A percentile compares a stretch with the other conserved stretches of the same genome.
These are phyloP conservation scores for Phengaris alcon DNA, from an alignment of 2,888 invertebrate species.

Conservation along the genomic window DNA sequence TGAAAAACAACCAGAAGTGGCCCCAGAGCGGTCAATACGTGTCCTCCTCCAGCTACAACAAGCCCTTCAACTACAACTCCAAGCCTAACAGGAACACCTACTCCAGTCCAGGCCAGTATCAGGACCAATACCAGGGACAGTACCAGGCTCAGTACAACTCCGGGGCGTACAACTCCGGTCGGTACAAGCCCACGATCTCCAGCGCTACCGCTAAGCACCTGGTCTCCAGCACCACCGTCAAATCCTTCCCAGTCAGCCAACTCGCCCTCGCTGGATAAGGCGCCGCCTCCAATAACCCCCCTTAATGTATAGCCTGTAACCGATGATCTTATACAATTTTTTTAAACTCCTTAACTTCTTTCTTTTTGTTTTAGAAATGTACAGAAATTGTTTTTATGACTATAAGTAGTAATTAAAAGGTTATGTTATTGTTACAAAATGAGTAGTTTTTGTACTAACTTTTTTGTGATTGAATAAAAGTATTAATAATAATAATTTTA, in stretches of 20 bases:
- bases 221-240: neutral
- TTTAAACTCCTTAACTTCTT: neutral
- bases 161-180: neutral
- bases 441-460: neutral
- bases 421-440: conserved; percentile 14
- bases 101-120: neutral
- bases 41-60: neutral
- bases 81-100: neutral
- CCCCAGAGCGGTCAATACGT: conserved; percentile 22
- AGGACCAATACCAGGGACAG: neutral
- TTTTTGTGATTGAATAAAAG: conserved; percentile 17
- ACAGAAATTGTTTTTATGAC: conserved; percentile 13
- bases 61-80: conserved; percentile 1
- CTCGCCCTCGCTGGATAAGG: neutral
- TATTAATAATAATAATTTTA: neutral
- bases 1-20: conserved; percentile 10
- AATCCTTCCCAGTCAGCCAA: neutral
- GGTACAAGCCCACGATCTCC: conserved; percentile 11
- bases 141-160: conserved; percentile 13
- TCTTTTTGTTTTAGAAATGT: conserved; percentile 14
- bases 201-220: neutral
- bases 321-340: conserved; percentile 1
- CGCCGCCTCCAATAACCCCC: neutral
- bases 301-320: neutral
- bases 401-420: conserved; percentile 1